Evolutionary conservation across 2,888 invertebrate species (phyloP).

Genomic region (Noctua janthina): DNA sequence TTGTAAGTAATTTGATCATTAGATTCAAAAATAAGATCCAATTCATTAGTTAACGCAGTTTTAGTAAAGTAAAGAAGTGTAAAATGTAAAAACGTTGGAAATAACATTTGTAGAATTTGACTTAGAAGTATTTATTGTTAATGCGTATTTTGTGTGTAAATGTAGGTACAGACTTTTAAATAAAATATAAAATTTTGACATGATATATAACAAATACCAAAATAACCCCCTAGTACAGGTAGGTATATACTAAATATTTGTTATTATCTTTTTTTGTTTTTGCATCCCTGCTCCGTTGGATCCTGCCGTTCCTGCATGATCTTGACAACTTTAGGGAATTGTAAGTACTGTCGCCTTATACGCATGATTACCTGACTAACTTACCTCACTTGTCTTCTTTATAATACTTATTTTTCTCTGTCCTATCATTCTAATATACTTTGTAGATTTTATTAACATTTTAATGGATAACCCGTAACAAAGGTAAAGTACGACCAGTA

Average conservation of each 20-base stretch:
- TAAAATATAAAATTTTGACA: background rate
- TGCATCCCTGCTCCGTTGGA: conserved; percentile 84
- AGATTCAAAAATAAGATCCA: conserved; percentile 45
- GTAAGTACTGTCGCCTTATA: conserved; percentile 83
- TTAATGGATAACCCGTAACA: conserved; percentile 50
- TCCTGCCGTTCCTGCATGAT: conserved; percentile 89
- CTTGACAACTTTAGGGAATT: conserved; percentile 87
- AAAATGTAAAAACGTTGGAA: conserved; percentile 35
- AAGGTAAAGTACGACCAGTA: conserved; percentile 70
- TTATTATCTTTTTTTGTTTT: conserved; percentile 82
- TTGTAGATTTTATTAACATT: conserved; percentile 50
- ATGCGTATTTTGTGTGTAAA: conserved; percentile 51
- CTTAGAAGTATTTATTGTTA: conserved; percentile 47
- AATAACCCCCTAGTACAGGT: conserved; percentile 66
- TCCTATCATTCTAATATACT: conserved; percentile 59
- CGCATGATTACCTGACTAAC: conserved; percentile 70
- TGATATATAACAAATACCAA: conserved; percentile 50
- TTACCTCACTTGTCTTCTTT: conserved; percentile 45
- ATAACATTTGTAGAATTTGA: conserved; percentile 54
- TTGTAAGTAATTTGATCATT: conserved; percentile 53
- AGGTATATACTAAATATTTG: conserved; percentile 73
- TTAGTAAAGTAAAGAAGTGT: conserved; percentile 42
- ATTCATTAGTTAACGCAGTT: conserved; percentile 56
- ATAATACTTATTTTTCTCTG: conserved; percentile 29
- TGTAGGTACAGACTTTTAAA: background rate